Evolutionary conservation across 2,888 invertebrate species (phyloP).

Genomic region (Chaetoderma sp.): DNA sequence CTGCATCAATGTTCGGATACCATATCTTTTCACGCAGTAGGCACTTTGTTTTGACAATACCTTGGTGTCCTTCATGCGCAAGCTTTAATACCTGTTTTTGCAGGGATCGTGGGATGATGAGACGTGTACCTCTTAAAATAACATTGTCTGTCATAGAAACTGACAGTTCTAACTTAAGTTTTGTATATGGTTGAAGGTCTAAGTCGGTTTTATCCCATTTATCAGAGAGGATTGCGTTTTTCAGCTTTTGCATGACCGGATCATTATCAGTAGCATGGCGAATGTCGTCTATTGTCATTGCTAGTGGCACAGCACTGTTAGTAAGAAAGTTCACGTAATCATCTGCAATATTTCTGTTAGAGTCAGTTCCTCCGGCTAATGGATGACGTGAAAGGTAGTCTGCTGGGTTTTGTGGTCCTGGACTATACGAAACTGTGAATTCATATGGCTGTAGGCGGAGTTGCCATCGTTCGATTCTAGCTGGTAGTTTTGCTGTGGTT

Average conservation of each 20-base stretch:
- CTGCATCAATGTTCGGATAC: conserved; percentile 40
- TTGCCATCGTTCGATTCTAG: conserved; percentile 38
- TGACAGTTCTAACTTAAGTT: no score
- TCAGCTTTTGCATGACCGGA: no score
- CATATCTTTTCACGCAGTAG: conserved; percentile 42
- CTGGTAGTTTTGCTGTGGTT: conserved; percentile 41
- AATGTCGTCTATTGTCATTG: conserved; percentile 33
- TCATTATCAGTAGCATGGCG: no score
- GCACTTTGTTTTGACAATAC: conserved; percentile 39
- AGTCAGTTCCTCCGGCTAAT: background rate
- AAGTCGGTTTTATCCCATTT: no score
- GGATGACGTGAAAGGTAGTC: conserved; percentile 41
- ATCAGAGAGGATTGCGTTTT: no score
- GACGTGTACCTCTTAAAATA: conserved; percentile 16
- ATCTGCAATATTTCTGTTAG: conserved; percentile 30
- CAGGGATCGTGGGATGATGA: conserved; percentile 35
- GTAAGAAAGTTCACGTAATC: conserved; percentile 27
- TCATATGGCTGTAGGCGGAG: conserved; percentile 33
- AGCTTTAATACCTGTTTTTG: conserved; percentile 29
- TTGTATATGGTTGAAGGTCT: no score
- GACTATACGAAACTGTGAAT: conserved; percentile 29
- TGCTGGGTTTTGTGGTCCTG: conserved; percentile 41
- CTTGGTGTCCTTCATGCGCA: conserved; percentile 44
- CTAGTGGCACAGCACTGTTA: conserved; percentile 29
- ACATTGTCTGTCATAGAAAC: no score